Conservation (phyloP, 2,797 vertebrate genomes). For the Enteromius viviparus region DNA sequence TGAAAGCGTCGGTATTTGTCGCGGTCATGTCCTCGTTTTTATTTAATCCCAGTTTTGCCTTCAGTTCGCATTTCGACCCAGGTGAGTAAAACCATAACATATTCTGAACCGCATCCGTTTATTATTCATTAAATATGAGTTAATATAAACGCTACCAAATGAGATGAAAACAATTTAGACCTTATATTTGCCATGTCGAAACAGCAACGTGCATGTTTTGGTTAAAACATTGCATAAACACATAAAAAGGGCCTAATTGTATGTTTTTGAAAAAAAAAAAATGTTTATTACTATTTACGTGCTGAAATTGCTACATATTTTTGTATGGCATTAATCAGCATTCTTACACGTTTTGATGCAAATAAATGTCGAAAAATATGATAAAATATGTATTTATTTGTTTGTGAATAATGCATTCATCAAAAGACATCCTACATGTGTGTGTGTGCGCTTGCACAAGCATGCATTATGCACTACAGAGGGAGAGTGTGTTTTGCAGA, state of each 20-base stretch:
- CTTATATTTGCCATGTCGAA: background rate
- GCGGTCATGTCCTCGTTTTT: constrained; percentile 90
- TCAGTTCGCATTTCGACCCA: constrained; percentile 95
- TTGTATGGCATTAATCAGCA: background rate
- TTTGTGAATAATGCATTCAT: background rate
- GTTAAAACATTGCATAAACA: background rate
- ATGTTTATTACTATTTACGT: background rate
- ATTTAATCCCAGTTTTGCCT: constrained; percentile 93
- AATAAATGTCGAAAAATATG: background rate
- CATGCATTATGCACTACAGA: constrained; percentile 24
- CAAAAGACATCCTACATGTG: background rate
- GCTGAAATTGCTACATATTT: background rate
- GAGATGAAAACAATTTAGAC: background rate
- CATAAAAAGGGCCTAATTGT: background rate
- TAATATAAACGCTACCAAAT: background rate
- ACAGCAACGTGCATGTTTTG: background rate
- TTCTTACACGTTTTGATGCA: background rate
- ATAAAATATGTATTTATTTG: background rate
- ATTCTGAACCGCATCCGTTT: background rate
- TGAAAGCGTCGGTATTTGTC: constrained; percentile 77
- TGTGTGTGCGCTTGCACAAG: constrained; percentile 29
- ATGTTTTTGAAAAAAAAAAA: background rate
- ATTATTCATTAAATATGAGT: background rate
- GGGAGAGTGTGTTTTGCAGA: constrained; percentile 14
- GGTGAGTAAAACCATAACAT: constrained; percentile 78